Conservation (phyloP, 1,140 invertebrate species). For the Eupeodes corollae region DNA sequence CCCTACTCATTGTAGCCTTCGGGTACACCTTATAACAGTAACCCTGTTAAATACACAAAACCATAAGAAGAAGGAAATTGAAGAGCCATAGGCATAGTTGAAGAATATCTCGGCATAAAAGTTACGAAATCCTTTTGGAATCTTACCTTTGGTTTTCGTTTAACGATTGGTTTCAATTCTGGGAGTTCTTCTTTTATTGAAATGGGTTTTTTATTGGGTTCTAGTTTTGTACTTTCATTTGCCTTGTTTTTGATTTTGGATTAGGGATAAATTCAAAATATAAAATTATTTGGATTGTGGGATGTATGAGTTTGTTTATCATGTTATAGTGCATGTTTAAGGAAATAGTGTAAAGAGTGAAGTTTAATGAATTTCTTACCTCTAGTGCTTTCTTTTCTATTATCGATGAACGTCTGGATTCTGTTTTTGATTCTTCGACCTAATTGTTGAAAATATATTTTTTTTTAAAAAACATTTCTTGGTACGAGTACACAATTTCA, state of each 20-base stretch:
- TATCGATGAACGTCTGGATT: slow-evolving; percentile 51
- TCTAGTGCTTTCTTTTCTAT: slow-evolving; percentile 47
- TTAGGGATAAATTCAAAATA: not conserved
- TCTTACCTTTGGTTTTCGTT: slow-evolving; percentile 18
- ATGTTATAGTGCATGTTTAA: not conserved
- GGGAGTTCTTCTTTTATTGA: slow-evolving; percentile 29
- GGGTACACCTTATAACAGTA: too few species aligned
- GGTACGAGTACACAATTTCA: not conserved
- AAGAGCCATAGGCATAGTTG: not conserved
- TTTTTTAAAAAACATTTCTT: not conserved
- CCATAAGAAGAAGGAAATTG: not conserved
- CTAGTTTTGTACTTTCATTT: slow-evolving; percentile 19
- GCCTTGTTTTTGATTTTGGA: too few species aligned
- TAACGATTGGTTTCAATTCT: slow-evolving; percentile 24
- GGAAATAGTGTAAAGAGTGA: not conserved
- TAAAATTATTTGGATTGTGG: not conserved
- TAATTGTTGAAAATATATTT: slow-evolving; percentile 6
- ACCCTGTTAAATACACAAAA: too few species aligned
- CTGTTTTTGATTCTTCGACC: slow-evolving; percentile 45
- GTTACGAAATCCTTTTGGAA: not conserved
- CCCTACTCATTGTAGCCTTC: too few species aligned
- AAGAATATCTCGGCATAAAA: not conserved
- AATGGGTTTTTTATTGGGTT: slow-evolving; percentile 23
- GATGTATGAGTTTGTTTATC: not conserved
- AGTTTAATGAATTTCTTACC: slow-evolving; percentile 28